A percentile compares a stretch with the other conserved stretches of the same genome.
Conservation (phyloP, 2,888 invertebrate species). For the Neocrepidodera transversa region DNA sequence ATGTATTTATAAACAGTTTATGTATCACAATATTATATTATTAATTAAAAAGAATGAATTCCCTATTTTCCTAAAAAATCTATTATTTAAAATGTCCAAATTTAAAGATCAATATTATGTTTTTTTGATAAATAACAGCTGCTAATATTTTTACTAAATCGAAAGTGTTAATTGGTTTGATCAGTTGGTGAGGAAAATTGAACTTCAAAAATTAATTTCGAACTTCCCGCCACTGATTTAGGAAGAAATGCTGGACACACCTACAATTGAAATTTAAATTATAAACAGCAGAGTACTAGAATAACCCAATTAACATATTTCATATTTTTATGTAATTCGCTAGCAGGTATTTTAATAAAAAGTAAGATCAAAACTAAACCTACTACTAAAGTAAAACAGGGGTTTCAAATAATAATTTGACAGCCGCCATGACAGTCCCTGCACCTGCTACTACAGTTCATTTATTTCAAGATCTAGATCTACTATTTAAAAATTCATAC, state of each 20-base stretch:
- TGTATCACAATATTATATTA: too few species aligned
- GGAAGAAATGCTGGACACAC: constrained; percentile 54
- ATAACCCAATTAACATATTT: not conserved
- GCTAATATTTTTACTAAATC: not conserved
- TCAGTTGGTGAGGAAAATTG: too few species aligned
- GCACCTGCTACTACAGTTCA: constrained; percentile 49
- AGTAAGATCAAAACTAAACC: not conserved
- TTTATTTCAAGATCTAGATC: constrained; percentile 29
- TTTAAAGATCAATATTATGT: too few species aligned
- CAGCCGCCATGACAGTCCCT: constrained; percentile 58
- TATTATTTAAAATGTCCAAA: too few species aligned
- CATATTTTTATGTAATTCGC: constrained; percentile 20
- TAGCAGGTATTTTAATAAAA: not conserved
- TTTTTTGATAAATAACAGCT: not conserved
- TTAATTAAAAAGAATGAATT: too few species aligned
- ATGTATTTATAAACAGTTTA: too few species aligned
- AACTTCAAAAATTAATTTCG: constrained; percentile 18
- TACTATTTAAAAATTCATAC: not conserved
- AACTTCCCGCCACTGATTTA: constrained; percentile 49
- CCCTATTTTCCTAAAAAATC: too few species aligned
- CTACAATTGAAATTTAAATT: constrained; percentile 49
- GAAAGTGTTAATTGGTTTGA: not conserved
- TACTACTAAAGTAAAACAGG: constrained; percentile 13
- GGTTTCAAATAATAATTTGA: constrained; percentile 51
- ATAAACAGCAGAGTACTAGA: constrained; percentile 34